phyloP scores from a whole-genome alignment of 23 tunicate species.

The Styela clava region DNA sequence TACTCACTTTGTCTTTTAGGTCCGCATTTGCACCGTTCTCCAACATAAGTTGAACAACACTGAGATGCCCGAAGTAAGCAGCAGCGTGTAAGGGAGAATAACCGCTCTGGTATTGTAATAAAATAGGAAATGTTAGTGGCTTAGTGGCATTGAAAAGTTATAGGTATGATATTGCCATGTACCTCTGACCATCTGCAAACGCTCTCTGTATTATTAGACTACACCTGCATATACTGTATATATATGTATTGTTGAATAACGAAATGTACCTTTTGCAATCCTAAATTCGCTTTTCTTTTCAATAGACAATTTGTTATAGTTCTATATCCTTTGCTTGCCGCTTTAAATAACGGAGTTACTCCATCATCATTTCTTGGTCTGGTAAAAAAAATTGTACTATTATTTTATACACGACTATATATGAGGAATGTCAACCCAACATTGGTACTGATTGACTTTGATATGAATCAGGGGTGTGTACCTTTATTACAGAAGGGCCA shows the following conservation, averaged over 20 bases:
- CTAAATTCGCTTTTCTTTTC: conserved; percentile 33
- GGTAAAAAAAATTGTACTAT: background rate
- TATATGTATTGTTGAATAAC: too few species aligned
- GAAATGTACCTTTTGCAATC: conserved; percentile 46
- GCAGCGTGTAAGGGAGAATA: conserved; percentile 65
- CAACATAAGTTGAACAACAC: conserved; percentile 30
- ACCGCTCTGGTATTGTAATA: conserved; percentile 59
- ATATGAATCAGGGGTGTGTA: too few species aligned
- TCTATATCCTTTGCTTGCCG: conserved; percentile 50
- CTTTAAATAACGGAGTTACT: conserved; percentile 63
- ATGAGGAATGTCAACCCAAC: too few species aligned
- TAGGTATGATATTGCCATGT: too few species aligned
- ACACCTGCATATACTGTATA: background rate
- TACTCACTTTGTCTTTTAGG: conserved; percentile 28
- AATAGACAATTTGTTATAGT: conserved; percentile 21
- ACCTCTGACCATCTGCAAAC: too few species aligned
- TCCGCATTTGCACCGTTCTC: conserved; percentile 44
- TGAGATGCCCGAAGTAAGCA: conserved; percentile 42
- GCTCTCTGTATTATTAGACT: too few species aligned
- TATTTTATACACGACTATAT: too few species aligned
- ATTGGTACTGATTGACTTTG: too few species aligned
- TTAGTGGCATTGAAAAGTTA: background rate
- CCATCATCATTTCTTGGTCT: conserved; percentile 55
- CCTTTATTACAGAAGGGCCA: too few species aligned
- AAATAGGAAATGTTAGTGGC: background rate